A percentile compares a stretch with the other conserved stretches of the same genome.
phyloP scores from a whole-genome alignment of 2,797 vertebrate genomes.

The Emydoidea blandingii region DNA sequence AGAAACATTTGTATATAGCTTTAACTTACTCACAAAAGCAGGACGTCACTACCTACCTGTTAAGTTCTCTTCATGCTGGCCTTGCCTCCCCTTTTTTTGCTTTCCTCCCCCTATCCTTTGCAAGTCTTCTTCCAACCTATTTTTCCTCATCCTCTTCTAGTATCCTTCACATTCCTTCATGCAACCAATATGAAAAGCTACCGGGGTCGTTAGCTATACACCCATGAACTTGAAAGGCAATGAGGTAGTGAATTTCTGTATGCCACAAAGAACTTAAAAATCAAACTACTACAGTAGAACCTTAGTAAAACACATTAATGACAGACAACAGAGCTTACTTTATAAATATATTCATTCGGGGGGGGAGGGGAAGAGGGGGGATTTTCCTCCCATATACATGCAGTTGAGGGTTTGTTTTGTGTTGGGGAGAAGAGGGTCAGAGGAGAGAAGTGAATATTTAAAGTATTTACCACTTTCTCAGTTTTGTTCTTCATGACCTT shows the following conservation, averaged over 20 bases:
- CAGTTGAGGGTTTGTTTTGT: not conserved
- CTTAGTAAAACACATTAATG: not conserved
- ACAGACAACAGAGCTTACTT: not conserved
- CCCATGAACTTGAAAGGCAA: not conserved
- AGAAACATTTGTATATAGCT: not conserved
- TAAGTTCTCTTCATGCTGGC: not conserved
- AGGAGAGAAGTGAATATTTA: not conserved
- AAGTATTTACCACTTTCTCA: not conserved
- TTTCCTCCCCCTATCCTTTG: not conserved
- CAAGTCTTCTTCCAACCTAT: not conserved
- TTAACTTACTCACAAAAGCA: not conserved
- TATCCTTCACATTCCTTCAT: not conserved
- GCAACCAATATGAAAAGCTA: not conserved
- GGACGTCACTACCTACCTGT: not conserved
- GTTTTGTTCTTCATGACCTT: not conserved
- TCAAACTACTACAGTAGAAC: conserved; percentile 30
- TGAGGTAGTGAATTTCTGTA: not conserved
- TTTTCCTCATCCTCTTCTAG: not conserved
- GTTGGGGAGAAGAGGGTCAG: not conserved
- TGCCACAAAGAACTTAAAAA: conserved; percentile 12
- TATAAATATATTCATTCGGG: not conserved
- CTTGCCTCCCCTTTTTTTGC: not conserved
- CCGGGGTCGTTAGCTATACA: not conserved
- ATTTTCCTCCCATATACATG: not conserved
- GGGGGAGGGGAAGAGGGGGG: not conserved